Conservation (phyloP, 1,140 invertebrate genomes). For the Coelopa frigida region DNA sequence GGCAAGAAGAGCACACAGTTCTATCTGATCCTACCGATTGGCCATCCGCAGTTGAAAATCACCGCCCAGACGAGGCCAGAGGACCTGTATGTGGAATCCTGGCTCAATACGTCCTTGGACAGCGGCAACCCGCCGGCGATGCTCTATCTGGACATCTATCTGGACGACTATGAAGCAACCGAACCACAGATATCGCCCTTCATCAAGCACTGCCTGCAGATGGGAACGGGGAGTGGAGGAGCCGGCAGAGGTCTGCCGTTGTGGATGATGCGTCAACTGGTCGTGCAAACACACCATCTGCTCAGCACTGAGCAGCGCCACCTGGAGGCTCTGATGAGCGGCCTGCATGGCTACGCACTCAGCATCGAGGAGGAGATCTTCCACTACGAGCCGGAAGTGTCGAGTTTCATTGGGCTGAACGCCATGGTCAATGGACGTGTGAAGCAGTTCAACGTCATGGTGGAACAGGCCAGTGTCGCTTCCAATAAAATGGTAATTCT, state of each 20-base stretch:
- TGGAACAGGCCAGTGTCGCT: too few relatives aligned
- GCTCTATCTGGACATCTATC: slow-evolving; percentile 24
- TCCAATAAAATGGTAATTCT: too few relatives aligned
- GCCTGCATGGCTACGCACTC: slow-evolving; percentile 22
- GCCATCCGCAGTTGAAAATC: slow-evolving; percentile 22
- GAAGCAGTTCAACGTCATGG: slow-evolving; percentile 13
- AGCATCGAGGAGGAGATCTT: slow-evolving; percentile 22
- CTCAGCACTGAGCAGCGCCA: slow-evolving; percentile 19
- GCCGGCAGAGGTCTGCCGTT: too few relatives aligned
- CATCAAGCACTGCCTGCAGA: background rate
- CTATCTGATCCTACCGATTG: slow-evolving; percentile 21
- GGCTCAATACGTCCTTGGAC: slow-evolving; percentile 20
- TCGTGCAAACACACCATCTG: slow-evolving; percentile 23
- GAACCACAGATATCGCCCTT: slow-evolving; percentile 6
- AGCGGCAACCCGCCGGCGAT: slow-evolving; percentile 24
- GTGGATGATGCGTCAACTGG: too few relatives aligned
- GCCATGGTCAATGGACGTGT: slow-evolving; percentile 11
- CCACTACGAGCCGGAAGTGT: background rate
- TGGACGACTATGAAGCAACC: background rate
- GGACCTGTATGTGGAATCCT: slow-evolving; percentile 29
- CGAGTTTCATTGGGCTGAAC: slow-evolving; percentile 8
- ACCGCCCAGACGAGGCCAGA: slow-evolving; percentile 13
- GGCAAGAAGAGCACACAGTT: slow-evolving; percentile 37
- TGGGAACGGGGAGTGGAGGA: background rate
- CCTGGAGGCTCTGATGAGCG: slow-evolving; percentile 16